A percentile compares a stretch with the other conserved stretches of the same genome.
Conservation (phyloP, 2,113 vertebrate genomes). For the Psammodynastes pulverulentus region DNA sequence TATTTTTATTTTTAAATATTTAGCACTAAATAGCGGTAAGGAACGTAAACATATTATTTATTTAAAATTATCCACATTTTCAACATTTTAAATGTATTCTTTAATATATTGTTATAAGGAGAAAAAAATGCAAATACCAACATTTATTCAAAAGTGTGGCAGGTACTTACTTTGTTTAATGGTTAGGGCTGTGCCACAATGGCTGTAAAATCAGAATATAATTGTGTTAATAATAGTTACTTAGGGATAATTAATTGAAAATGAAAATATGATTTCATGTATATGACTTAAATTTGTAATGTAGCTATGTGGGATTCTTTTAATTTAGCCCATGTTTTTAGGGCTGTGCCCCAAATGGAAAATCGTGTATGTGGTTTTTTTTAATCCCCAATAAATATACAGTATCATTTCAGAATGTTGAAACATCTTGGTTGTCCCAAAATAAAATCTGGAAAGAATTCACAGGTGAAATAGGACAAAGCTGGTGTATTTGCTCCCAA, state of each 20-base stretch:
- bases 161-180: neutral
- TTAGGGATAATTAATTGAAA: neutral
- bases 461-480: neutral
- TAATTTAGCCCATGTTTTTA: conserved; percentile 23
- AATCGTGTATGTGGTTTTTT: neutral
- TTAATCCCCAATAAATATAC: neutral
- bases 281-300: neutral
- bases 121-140: neutral
- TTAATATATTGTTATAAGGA: neutral
- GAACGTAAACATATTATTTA: neutral
- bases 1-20: neutral
- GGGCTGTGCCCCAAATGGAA: neutral
- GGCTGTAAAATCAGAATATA: neutral
- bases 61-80: neutral
- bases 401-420: neutral
- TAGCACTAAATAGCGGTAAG: neutral
- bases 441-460: neutral
- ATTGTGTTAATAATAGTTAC: neutral
- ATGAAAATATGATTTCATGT: neutral
- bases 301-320: conserved; percentile 30
- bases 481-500: neutral
- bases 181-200: neutral
- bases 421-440: neutral
- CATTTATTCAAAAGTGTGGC: neutral
- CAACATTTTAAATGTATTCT: neutral